Evolutionary conservation across 2,888 invertebrate genomes (phyloP).

Genomic region (Latrodectus elegans): DNA sequence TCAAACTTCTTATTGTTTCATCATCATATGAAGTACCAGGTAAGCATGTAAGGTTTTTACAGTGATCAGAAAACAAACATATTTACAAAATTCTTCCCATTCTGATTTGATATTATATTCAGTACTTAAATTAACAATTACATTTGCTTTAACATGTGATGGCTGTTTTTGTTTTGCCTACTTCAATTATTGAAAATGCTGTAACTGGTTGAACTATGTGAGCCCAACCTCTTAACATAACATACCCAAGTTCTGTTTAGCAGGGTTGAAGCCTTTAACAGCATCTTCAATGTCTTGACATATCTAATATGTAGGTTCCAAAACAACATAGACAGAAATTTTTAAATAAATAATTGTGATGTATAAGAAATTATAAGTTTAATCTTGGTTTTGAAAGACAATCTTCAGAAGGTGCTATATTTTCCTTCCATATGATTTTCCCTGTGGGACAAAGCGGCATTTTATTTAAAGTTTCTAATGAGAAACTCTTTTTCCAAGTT

Average conservation of each 20-base stretch:
- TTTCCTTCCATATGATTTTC: slow-evolving; percentile 98
- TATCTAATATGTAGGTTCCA: slow-evolving; percentile 99
- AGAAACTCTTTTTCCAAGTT: slow-evolving; percentile 89
- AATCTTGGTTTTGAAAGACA: slow-evolving; percentile 96
- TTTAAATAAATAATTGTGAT: slow-evolving; percentile 96
- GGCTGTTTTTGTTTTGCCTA: slow-evolving; percentile 88
- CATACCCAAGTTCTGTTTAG: slow-evolving; percentile 88
- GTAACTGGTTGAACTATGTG: slow-evolving; percentile 97
- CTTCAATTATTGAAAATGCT: slow-evolving; percentile 95
- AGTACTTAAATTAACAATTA: slow-evolving; percentile 92
- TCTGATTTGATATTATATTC: slow-evolving; percentile 93
- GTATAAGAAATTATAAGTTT: slow-evolving; percentile 96
- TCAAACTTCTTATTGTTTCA: slow-evolving; percentile 97
- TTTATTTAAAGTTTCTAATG: slow-evolving; percentile 96
- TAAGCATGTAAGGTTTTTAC: slow-evolving; percentile 85
- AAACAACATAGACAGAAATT: slow-evolving; percentile 97
- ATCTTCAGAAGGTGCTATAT: slow-evolving; percentile 97
- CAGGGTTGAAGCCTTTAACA: slow-evolving; percentile 96
- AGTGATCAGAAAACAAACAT: slow-evolving; percentile 96
- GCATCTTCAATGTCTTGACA: slow-evolving; percentile 98
- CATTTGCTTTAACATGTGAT: slow-evolving; percentile 94
- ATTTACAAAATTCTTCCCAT: slow-evolving; percentile 97
- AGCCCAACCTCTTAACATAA: slow-evolving; percentile 98
- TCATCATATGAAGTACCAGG: slow-evolving; percentile 81
- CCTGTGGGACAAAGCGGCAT: slow-evolving; percentile 99